Evolutionary conservation across 2,797 vertebrate genomes (phyloP), one percentile per base, ranked within the genome.

Genomic region (Pelodytes ibericus): DNA sequence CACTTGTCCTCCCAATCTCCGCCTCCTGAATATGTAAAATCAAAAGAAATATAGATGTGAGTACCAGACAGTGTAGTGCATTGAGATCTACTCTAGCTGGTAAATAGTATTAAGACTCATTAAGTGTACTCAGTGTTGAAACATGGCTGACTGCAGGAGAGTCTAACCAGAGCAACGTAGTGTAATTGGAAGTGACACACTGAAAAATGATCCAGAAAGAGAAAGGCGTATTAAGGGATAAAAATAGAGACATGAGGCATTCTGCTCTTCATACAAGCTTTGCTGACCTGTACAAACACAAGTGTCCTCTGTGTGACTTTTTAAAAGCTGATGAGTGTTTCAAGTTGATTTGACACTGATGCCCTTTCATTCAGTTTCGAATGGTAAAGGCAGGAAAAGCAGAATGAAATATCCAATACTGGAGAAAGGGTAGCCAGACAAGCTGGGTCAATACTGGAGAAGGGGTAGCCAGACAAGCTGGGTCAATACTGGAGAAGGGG

Each of bases 121-220:
- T 66, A 47, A 18, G 10, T 24, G 31, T 13, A 57, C 31, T n/a
- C 58, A 20, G 61, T 59, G 51, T 5, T 47, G 26, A 58, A 59
- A 49, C 33, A 31, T 47, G 39, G 18, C 30, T 25, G 36, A 26
- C 20, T 36, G 4, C 30, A n/a, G 39, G 4, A 68, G 72, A 74
- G 56, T 9, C 22, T 61, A 49, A 61, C 56, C 73, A 75, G 64
- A 68, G 39, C 61, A 30, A 22, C 53, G n/a, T 15, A 8, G 4
- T 68, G 56, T 75, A 61, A 68, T 49, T 39, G 61, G 27, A 75
- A 60, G 24, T 61, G 61, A 74, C 60, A 73, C 18, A 15, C 49
- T 64, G 71, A 74, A 41, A 74, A 74, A 74, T 74, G 30, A 74
- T 53, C 49, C 31, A 29, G 16, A 68, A 29, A 30, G 27, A 30